Conservation (phyloP, 2,797 vertebrate genomes). For the Channallabes apus region DNA sequence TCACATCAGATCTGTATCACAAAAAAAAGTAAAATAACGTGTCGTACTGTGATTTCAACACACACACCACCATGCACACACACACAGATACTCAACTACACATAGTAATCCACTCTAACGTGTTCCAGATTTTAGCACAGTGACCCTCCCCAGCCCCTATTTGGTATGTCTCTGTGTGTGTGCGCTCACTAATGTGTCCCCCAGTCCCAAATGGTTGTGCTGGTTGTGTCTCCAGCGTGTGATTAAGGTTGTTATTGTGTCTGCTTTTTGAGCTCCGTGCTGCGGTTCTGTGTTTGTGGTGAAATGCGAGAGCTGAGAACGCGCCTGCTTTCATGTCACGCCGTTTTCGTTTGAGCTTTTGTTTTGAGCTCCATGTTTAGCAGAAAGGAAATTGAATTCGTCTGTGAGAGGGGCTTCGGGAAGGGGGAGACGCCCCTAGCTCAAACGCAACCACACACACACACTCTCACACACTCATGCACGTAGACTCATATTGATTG, state of each 20-base stretch:
- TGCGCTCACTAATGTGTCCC: neutral
- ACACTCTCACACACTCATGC: too few species aligned
- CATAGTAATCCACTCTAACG: constrained; percentile 5
- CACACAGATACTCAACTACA: constrained; percentile 1
- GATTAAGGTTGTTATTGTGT: constrained; percentile 31
- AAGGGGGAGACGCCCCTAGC: neutral
- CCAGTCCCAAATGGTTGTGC: neutral
- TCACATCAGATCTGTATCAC: neutral
- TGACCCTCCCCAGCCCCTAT: constrained; percentile 53
- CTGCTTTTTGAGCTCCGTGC: constrained; percentile 13
- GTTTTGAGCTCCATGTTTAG: constrained; percentile 59
- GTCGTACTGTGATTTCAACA: neutral
- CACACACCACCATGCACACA: neutral
- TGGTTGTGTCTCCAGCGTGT: neutral
- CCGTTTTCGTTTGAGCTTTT: constrained; percentile 47
- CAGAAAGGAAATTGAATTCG: constrained; percentile 62
- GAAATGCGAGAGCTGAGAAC: constrained; percentile 41
- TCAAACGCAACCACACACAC: constrained; percentile 14
- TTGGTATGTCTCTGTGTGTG: constrained; percentile 41
- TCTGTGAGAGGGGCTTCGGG: constrained; percentile 54
- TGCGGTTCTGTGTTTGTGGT: constrained; percentile 40
- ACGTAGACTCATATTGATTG: constrained; percentile 37
- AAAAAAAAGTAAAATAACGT: neutral
- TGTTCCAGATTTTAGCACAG: constrained; percentile 36
- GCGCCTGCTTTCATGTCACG: constrained; percentile 44